Evolutionary conservation across 35 echinoderm and acorn worm species (phyloP), one percentile per base, ranked within the genome.

Genomic region (Diadema setosum): DNA sequence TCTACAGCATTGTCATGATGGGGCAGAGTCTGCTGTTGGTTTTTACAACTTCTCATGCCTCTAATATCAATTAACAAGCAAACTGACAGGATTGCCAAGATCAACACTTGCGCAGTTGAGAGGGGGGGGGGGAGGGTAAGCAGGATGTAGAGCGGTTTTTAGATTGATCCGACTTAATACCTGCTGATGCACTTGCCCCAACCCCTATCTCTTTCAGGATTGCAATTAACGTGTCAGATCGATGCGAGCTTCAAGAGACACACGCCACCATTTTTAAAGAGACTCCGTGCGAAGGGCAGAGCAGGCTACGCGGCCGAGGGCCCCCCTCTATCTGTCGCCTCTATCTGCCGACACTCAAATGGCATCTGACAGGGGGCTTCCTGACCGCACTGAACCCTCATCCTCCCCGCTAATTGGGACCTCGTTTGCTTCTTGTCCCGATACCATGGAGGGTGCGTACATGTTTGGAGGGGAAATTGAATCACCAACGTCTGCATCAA

Each of bases 311-410:
- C n/a, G 36, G n/a, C 29, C 24, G 37, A 32, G 73, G 33, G 73
- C 39, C 34, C 73, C 73, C 73, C 73, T 41, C 18, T 78, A 39
- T 78, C 63, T 8, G 63, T 16, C 44, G 48, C 25, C 20, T 78
- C 73, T 78, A 78, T 78, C 73, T 78, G 73, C 73, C 33, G n/a
- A 21, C 37, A n/a, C 35, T 39, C 40, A 78, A 78, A 78, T 78
- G 40, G 73, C 73, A 44, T 39, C 25, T 78, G 73, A 78, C 73
- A 78, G 44, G 73, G 73, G 73, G 11, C 44, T 78, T 78, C 73
- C 73, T 78, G 73, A 1, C 11, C 73, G 18, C 8, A 15, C 27
- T 41, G 34, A 11, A 24, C 73, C 36, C 30, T n/a, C 40, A 41
- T 78, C 73, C 73, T 36, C 7, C 37, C n/a, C 2, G 11, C 73